Evolutionary conservation across 2,888 invertebrate species (phyloP).

Genomic region (Stramonita haemastoma): DNA sequence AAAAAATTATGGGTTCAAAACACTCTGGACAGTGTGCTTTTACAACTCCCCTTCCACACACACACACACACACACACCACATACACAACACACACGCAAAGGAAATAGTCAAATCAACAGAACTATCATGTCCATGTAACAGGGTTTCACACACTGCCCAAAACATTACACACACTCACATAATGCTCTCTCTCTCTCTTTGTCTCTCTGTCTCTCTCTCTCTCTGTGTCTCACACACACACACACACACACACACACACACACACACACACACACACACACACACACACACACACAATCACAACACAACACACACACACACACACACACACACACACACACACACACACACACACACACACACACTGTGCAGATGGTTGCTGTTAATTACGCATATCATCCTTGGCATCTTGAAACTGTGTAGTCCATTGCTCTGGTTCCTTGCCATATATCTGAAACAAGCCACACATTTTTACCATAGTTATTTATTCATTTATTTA

Average conservation of each 20-base stretch:
- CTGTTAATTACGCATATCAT: conserved; percentile 45
- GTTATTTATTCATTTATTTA: too few relatives aligned
- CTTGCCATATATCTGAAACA: conserved; percentile 61
- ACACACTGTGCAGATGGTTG: not conserved
- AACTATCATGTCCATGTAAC: too few relatives aligned
- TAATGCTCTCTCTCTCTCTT: too few relatives aligned
- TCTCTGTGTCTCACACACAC: not conserved
- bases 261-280: not conserved
- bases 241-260: not conserved
- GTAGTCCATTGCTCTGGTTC: conserved; percentile 64
- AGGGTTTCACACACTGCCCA: too few relatives aligned
- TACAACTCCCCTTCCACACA: too few relatives aligned
- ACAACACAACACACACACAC: not conserved
- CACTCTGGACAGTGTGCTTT: too few relatives aligned
- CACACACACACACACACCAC: not conserved
- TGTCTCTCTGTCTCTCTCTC: not conserved
- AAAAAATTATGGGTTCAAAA: too few relatives aligned
- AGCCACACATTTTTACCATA: not conserved
- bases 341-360: conserved; percentile 9
- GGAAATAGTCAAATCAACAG: not conserved
- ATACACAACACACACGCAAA: not conserved
- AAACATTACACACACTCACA: too few relatives aligned
- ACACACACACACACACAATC: too few relatives aligned
- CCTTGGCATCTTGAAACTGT: conserved; percentile 62
- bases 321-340: conserved; percentile 12